Percentiles rank a stretch among this genome's conserved stretches.
Evolutionary conservation across 2,113 vertebrate species (phyloP).

Genomic region (Pionites leucogaster): DNA sequence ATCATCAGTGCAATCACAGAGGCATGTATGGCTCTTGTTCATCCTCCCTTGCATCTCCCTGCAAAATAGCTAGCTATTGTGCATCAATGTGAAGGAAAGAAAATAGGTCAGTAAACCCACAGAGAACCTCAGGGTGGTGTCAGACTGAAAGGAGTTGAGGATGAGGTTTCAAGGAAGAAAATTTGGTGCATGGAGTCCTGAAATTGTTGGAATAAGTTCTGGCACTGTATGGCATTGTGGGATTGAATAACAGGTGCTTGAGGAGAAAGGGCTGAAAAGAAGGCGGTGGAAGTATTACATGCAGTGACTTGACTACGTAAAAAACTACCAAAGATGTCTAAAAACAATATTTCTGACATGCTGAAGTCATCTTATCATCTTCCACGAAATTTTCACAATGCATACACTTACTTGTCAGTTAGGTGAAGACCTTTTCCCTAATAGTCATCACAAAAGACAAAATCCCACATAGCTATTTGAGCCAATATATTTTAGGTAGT

Average conservation of each 20-base stretch:
- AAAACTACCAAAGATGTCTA: background rate
- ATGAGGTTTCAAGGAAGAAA: background rate
- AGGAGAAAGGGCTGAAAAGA: background rate
- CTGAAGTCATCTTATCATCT: background rate
- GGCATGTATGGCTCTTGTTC: background rate
- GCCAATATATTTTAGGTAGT: background rate
- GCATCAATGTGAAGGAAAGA: background rate
- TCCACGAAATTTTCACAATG: background rate
- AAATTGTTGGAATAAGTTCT: background rate
- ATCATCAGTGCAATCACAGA: background rate
- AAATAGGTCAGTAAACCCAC: background rate
- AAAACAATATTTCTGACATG: background rate
- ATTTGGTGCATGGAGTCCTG: background rate
- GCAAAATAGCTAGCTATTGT: background rate
- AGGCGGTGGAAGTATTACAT: background rate
- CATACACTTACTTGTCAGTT: background rate
- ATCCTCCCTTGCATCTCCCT: background rate
- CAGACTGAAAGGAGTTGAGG: background rate
- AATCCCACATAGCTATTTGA: background rate
- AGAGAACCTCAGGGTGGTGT: too few species aligned
- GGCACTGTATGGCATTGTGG: accelerated
- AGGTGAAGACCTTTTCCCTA: background rate
- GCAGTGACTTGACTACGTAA: background rate
- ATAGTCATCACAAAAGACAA: background rate
- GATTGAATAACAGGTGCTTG: background rate